Base-by-base conservation (phyloP, 2,888 invertebrate species). In the Andrena dorsata region DNA sequence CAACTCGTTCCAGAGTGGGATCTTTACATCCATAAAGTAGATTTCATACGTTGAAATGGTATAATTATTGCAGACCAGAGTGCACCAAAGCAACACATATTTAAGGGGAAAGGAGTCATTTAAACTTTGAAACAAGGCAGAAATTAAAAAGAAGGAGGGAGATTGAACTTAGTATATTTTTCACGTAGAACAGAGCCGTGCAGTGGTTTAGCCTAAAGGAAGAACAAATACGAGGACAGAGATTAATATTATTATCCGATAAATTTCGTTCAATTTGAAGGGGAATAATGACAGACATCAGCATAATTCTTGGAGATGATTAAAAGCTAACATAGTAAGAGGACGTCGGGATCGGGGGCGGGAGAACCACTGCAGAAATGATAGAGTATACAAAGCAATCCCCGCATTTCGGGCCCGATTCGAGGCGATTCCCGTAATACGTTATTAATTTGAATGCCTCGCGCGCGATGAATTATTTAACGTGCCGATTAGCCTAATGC, bases 381-480 rank as follows among this genome's bases (percentile, higher is more conserved):
- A 88, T 88, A 88, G 87, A 83, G 83, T 75, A 82, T 76, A 87
- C 78, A 85, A 88, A 87, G 86, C 85, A 84, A 86, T 87, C 75
- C 82, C 83, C 77, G 75, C 51, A 65, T 76, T 60, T 80, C 65
- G 74, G 72, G 76, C 82, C 16, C 76, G 81, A 90, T 86, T 87
- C 82, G 71, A 66, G 87, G 84, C 83, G 81, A 88, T 90, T 87
- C 82, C 75, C 76, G 81, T 89, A 84, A 88, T 90, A 87, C 82
- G 79, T 85, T 88, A 90, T 90, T 90, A 90, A 90, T 90, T 89
- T 89, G 86, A 88, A 89, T 89, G 80, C 78, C 77, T 80, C 71
- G 83, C 83, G 86, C 76, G 78, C 81, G 88, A 89, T 90, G 89
- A 89, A 90, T 90, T 90, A 90, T 90, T 90, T 88, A 87, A 83